Evolutionary conservation across 2,797 vertebrate species (phyloP).

Genomic region (Fratercula arctica): DNA sequence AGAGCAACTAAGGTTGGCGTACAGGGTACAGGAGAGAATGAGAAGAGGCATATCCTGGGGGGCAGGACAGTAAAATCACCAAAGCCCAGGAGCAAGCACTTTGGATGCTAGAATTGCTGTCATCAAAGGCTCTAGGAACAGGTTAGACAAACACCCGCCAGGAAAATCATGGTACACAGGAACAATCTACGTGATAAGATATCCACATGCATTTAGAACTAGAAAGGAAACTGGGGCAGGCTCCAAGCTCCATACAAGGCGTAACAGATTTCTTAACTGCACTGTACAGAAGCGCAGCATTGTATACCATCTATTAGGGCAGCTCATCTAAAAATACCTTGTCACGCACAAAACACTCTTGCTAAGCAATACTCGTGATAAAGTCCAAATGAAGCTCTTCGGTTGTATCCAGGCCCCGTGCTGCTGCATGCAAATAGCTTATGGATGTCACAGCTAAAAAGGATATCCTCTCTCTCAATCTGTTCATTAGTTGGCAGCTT

Average conservation of each 20-base stretch:
- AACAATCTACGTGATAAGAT: not conserved
- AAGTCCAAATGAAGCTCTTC: not conserved
- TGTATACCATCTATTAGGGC: not conserved
- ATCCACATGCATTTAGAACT: not conserved
- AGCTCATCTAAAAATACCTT: not conserved
- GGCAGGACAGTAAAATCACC: not conserved
- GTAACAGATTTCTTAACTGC: not conserved
- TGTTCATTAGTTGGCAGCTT: conserved; percentile 85
- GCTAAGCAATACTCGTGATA: not conserved
- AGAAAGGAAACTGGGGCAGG: not conserved
- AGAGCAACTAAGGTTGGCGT: not conserved
- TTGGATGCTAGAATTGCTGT: not conserved
- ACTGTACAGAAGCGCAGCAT: accelerated
- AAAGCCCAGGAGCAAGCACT: not conserved
- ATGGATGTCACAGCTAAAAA: conserved; percentile 14
- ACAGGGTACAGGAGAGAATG: not conserved
- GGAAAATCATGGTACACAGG: not conserved
- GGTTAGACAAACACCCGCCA: not conserved
- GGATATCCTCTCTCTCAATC: conserved; percentile 87
- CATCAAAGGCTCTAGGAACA: not conserved
- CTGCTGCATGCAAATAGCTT: not conserved
- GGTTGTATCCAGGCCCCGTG: not conserved
- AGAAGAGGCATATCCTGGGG: not conserved
- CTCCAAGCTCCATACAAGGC: not conserved
- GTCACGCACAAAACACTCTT: not conserved